Evolutionary conservation across 2,797 vertebrate genomes (phyloP), one percentile per base, ranked within the genome.

Genomic region (Mallotus villosus): DNA sequence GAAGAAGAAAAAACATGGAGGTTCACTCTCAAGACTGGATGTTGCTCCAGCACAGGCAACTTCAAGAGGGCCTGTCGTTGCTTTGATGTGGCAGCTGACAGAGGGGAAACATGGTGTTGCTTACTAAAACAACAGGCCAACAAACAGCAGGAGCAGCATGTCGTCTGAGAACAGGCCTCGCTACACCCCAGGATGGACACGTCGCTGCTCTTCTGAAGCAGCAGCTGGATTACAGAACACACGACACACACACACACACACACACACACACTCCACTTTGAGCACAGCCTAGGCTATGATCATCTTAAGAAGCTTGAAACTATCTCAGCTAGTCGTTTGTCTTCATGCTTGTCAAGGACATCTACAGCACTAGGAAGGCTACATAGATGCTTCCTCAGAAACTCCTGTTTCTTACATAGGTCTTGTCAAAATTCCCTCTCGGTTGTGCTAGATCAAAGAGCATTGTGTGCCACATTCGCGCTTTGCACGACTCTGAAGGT

Each of bases 21-120:
- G 74, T 70, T 57, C 53, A 32, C 27, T 55, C 51, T 68, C 53
- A 27, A 58, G 34, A 21, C 63, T 64, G 21, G 57, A 59, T 73
- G 77, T 75, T 76, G 81, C 76, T 85, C 82, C 73, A 76, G 85
- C 78, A 78, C 78, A 37, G 74, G 58, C 73, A 78, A 83, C 84
- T 85, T 88, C 84, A 87, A 84, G 80, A 46, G 81, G 75, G 63
- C 55, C 24, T 22, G 49, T 70, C 71, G 72, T 79, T 74, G 73
- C 85, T 87, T 87, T 88, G 87, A 88, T 83, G 83, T 74, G 82
- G 84, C 75, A 82, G 81, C 80, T 82, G 81, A 86, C 76, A 70
- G 77, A 68, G 68, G 64, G 59, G 53, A 69, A 84, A 84, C 81
- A 83, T 32, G 73, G 77, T 67, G 67, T 71, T 85, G 79, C 82